Percentiles rank a stretch among this genome's conserved stretches.
These are phyloP conservation scores for Peromyscus polionotus DNA, from an alignment of 2,113 vertebrate species.

Conservation along the genomic window DNA sequence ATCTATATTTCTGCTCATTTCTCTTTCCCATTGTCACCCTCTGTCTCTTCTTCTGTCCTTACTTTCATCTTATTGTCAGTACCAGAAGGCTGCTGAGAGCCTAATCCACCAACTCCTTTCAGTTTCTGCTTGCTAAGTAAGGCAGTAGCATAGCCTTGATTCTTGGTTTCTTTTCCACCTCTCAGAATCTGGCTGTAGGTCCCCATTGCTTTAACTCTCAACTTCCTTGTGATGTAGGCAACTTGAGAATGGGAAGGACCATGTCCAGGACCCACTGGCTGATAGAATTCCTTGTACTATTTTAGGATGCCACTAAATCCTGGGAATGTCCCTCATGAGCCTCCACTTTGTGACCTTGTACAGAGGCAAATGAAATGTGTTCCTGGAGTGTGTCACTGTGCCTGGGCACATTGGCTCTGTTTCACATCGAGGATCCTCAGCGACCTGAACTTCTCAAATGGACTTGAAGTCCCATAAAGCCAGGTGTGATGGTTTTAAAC, in stretches of 20 bases:
- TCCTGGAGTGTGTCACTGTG: not conserved
- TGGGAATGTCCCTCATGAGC: not conserved
- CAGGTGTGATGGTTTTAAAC: not conserved
- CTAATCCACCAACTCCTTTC: not conserved
- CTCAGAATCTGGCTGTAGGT: not conserved
- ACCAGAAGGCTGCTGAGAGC: not conserved
- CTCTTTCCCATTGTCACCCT: not conserved
- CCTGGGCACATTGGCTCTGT: not conserved
- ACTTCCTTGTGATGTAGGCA: not conserved
- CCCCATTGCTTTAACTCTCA: not conserved
- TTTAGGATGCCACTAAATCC: not conserved
- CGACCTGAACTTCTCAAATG: not conserved
- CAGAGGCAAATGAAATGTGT: not conserved
- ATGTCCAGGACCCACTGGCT: too few relatives aligned
- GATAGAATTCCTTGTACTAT: not conserved
- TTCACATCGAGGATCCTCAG: not conserved
- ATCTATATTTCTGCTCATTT: not conserved
- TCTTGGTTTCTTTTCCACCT: not conserved
- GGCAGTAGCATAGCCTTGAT: accelerated
- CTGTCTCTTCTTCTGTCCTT: not conserved
- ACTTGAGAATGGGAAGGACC: not conserved
- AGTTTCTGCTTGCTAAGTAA: not conserved
- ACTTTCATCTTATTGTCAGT: not conserved
- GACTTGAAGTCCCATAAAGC: not conserved
- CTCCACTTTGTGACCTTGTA: not conserved